Evolutionary conservation across 1,140 invertebrate genomes (phyloP).

Genomic region (Tigriopus japonicus): DNA sequence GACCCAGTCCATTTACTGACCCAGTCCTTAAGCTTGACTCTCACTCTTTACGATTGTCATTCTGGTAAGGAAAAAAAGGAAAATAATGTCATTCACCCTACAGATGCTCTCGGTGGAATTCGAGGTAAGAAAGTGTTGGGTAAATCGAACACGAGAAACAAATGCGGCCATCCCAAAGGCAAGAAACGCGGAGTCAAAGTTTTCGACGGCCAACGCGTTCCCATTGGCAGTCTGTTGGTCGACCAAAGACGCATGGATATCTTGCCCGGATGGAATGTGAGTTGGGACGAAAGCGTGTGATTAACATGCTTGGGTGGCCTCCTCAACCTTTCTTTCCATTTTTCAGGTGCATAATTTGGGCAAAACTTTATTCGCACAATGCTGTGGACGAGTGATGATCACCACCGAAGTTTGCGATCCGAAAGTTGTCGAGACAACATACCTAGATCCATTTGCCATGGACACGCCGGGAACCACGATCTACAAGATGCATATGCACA

Average conservation of each 20-base stretch:
- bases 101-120: neutral
- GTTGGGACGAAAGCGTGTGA: too few species aligned
- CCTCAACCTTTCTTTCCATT: neutral
- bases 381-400: conserved; percentile 4
- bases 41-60: too few species aligned
- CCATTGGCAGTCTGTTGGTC: neutral
- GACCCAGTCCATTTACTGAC: too few species aligned
- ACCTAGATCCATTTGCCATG: neutral
- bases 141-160: neutral
- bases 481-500: neutral
- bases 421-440: neutral
- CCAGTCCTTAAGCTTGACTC: too few species aligned
- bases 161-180: neutral
- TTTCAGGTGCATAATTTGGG: neutral
- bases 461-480: neutral
- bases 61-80: too few species aligned
- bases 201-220: conserved; percentile 5
- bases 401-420: neutral
- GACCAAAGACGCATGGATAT: neutral
- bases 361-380: neutral
- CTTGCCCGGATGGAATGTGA: neutral
- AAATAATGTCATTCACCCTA: too few species aligned
- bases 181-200: conserved; percentile 9
- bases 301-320: too few species aligned
- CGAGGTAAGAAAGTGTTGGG: neutral